These are phyloP conservation scores for Phalacrocorax brasilianus DNA, from an alignment of 2,113 vertebrate genomes.

Conservation along the genomic window DNA sequence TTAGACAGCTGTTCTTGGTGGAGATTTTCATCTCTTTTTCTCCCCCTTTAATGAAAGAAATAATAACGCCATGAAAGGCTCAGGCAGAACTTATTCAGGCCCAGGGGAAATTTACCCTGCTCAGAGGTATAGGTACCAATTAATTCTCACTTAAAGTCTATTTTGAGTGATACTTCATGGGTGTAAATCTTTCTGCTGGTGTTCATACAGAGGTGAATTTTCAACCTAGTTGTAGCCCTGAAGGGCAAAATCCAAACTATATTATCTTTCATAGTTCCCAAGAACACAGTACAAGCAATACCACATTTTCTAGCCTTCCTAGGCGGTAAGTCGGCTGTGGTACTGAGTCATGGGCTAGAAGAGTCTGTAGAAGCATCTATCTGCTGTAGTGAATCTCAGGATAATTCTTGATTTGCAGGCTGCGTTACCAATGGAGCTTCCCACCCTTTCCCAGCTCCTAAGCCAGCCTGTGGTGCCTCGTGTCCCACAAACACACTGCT, in stretches of 20 bases:
- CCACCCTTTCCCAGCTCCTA: not conserved
- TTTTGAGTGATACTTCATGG: not conserved
- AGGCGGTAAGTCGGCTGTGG: not conserved
- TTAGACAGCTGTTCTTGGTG: constrained; percentile 53
- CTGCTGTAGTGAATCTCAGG: not conserved
- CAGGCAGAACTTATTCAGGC: not conserved
- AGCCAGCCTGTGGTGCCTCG: not conserved
- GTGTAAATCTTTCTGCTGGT: not conserved
- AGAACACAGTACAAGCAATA: not conserved
- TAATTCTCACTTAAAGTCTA: constrained; percentile 32
- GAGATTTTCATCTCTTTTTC: constrained; percentile 23
- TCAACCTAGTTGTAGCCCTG: not conserved
- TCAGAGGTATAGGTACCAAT: not conserved
- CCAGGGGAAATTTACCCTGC: constrained; percentile 17
- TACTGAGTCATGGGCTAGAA: not conserved
- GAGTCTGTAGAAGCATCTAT: not conserved
- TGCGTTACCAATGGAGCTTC: fast-evolving
- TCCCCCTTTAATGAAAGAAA: constrained; percentile 24
- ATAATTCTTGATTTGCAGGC: not conserved
- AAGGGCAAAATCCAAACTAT: not conserved
- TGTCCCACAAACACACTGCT: not conserved
- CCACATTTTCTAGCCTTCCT: not conserved
- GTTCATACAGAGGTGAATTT: not conserved
- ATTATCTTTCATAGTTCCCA: not conserved
- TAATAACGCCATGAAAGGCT: constrained; percentile 1